Conservation (phyloP, 2,888 invertebrate species). For the Eulithis prunata region DNA sequence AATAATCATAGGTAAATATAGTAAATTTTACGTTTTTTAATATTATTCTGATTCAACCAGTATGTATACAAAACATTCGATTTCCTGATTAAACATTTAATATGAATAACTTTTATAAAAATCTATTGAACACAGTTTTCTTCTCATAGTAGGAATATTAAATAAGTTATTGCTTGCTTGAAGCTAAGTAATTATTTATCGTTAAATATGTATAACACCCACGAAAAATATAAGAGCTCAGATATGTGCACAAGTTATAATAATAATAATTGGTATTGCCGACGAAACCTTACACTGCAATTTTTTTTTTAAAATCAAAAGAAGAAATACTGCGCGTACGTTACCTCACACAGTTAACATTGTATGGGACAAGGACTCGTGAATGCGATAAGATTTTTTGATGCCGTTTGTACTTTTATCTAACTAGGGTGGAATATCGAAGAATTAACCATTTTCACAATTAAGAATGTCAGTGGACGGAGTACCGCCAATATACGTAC, state of each 20-base stretch:
- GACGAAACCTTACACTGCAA: not conserved
- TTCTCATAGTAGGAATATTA: not conserved
- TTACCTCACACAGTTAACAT: too few species aligned
- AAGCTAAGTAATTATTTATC: not conserved
- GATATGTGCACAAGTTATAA: not conserved
- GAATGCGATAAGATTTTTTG: too few species aligned
- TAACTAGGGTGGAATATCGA: too few species aligned
- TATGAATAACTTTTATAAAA: not conserved
- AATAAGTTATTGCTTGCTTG: not conserved
- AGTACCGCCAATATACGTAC: too few species aligned
- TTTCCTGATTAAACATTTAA: not conserved
- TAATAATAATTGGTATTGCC: not conserved
- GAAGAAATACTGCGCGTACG: too few species aligned
- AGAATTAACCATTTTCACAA: too few species aligned
- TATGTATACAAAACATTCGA: not conserved
- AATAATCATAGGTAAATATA: too few species aligned
- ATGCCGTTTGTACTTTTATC: too few species aligned
- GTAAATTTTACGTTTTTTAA: too few species aligned
- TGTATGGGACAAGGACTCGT: too few species aligned
- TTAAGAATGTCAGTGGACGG: too few species aligned
- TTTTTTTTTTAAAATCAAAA: not conserved
- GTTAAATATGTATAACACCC: not conserved
- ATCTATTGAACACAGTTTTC: conserved; percentile 20
- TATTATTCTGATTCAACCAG: not conserved
- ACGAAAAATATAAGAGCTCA: not conserved